Base-by-base conservation (phyloP, 1,140 invertebrate genomes). In the Papilio helenus region DNA sequence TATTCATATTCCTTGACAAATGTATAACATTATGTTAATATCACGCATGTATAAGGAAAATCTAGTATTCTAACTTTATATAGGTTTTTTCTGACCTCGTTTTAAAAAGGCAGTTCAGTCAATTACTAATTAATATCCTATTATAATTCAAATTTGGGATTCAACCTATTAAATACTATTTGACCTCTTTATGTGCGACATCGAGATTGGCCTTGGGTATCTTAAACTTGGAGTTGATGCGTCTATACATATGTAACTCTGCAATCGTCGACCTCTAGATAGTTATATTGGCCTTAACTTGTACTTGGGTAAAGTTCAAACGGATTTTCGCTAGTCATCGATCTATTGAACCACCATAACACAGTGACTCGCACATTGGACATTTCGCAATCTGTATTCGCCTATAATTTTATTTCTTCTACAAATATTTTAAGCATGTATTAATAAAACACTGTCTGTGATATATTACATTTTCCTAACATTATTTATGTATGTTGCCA, bases 401-500 rank as follows among this genome's bases (percentile, higher is more conserved):
- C 12, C 12, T 61, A 29, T 29, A 20, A 58, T 16, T 65, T 26
- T 26, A 2, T 68, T 68, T 68, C 14, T 29, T 68, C 26, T 16
- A 49, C 12, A 68, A 68, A 68, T 68, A 68, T 68, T 16, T 34
- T 12, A 34, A 3, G 14, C 12, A 16, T 61, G 20, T 14, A 39
- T 39, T 39, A 68, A 68, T 68, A 68, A 68, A 29, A 68, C 16
- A 68, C 12, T 68, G 10, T 68, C 26, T 68, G 26, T 68, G 61
- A 68, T 29, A 68, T 68, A 68, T 68, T 29, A 68, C 61, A 68
- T 68, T 68, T 68, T 68, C 61, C 61, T 68, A 68, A 68, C 26
- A 29, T 68, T 68, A 68, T 68, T 68, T 7, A 68, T 68, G 16
- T 29, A 16, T 68, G 23, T 68, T 68, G 61, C 61, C 42, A 20